A percentile compares a stretch with the other conserved stretches of the same genome.
Evolutionary conservation across 2,113 vertebrate genomes (phyloP).

Genomic region (Mesocricetus auratus): DNA sequence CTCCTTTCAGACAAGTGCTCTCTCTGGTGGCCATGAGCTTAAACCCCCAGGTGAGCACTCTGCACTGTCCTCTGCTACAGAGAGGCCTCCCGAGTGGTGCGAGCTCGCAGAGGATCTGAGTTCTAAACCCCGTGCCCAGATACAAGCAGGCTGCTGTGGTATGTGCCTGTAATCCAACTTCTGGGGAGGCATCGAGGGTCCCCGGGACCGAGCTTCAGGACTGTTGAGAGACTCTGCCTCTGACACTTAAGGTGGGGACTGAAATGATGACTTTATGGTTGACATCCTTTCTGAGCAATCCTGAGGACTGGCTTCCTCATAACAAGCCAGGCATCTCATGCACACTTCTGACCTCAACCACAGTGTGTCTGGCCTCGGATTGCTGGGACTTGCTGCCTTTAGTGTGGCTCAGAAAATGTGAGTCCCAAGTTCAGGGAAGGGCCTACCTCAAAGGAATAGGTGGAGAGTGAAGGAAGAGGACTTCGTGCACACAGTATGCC

Average conservation of each 20-base stretch:
- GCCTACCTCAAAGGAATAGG: not conserved
- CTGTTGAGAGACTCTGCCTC: not conserved
- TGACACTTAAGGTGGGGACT: not conserved
- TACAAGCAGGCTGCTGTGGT: not conserved
- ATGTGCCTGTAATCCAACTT: not conserved
- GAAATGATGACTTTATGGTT: not conserved
- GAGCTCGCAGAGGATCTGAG: not conserved
- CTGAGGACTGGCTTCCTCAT: not conserved
- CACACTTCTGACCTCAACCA: no score
- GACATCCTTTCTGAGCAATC: not conserved
- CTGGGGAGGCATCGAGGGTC: no score
- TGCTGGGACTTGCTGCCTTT: not conserved
- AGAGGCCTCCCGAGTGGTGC: not conserved
- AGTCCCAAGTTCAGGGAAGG: no score
- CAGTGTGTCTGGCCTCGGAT: not conserved
- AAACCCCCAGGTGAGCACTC: not conserved
- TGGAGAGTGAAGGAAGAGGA: not conserved
- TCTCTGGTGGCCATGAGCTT: not conserved
- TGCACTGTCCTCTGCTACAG: fast-evolving
- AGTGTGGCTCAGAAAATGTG: not conserved
- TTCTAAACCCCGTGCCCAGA: not conserved
- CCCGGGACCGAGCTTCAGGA: not conserved
- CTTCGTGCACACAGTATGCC: not conserved
- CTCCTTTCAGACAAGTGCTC: not conserved
- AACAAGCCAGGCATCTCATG: no score